Evolutionary conservation across 2,797 vertebrate species (phyloP).

Genomic region (Pitangus sulphuratus): DNA sequence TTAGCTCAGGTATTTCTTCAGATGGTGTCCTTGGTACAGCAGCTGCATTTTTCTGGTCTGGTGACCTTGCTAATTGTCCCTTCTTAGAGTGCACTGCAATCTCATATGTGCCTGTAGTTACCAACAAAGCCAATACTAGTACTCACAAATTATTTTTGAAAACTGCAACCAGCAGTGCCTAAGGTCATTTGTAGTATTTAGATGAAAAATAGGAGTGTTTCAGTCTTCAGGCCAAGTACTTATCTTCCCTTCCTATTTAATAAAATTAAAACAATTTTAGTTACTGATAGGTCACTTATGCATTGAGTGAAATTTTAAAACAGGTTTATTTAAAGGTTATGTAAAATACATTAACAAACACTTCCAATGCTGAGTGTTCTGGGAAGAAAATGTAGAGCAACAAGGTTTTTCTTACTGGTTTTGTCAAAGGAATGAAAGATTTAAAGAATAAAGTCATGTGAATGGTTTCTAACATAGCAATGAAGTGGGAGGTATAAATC

Average conservation of each 20-base stretch:
- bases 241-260: neutral
- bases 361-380: neutral
- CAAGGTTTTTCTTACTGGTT: neutral
- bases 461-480: neutral
- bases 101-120: neutral
- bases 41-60: neutral
- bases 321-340: neutral
- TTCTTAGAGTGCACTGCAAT: neutral
- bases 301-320: neutral
- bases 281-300: neutral
- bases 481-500: neutral
- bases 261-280: neutral
- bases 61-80: neutral
- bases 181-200: neutral
- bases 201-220: neutral
- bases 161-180: constrained; percentile 68
- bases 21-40: neutral
- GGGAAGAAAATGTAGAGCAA: neutral
- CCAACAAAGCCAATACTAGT: constrained; percentile 10
- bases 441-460: neutral
- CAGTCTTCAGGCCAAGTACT: neutral
- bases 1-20: constrained; percentile 47
- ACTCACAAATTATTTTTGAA: neutral
- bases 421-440: neutral
- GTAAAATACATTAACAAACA: neutral